Conservation (phyloP, 2,797 vertebrate species). For the Eurystomus glaucurus region DNA sequence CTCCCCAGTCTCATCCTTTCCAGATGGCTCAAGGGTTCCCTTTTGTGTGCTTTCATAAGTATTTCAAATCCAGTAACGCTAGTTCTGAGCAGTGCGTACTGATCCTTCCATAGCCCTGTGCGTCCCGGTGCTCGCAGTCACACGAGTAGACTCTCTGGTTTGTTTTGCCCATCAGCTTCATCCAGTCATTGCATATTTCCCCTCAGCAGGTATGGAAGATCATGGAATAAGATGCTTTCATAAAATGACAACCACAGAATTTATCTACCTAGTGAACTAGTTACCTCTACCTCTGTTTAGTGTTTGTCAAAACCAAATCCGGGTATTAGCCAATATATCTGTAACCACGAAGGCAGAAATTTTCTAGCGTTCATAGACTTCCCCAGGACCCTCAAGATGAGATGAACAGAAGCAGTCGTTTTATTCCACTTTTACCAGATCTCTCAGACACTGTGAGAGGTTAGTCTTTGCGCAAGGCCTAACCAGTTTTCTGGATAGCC, state of each 20-base stretch:
- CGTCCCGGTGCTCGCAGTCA: background rate
- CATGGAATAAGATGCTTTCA: background rate
- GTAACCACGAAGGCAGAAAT: background rate
- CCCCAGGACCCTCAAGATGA: background rate
- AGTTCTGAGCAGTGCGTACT: fast-evolving
- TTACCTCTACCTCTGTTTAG: background rate
- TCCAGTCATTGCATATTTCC: background rate
- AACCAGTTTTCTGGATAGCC: background rate
- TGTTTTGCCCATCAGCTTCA: background rate
- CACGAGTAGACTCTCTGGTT: fast-evolving
- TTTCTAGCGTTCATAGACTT: background rate
- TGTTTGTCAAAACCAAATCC: background rate
- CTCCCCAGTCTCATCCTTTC: background rate
- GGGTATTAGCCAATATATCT: background rate
- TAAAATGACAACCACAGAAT: background rate
- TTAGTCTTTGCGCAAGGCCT: background rate
- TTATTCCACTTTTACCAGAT: background rate
- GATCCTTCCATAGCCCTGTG: fast-evolving
- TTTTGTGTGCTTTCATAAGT: background rate
- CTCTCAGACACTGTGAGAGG: background rate
- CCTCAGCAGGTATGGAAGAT: fast-evolving
- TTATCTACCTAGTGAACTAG: background rate
- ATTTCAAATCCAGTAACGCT: background rate
- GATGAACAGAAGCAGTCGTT: background rate
- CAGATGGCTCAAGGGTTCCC: background rate